phyloP scores from a whole-genome alignment of 2,113 vertebrate genomes.

The Choloepus hoffmanni region DNA sequence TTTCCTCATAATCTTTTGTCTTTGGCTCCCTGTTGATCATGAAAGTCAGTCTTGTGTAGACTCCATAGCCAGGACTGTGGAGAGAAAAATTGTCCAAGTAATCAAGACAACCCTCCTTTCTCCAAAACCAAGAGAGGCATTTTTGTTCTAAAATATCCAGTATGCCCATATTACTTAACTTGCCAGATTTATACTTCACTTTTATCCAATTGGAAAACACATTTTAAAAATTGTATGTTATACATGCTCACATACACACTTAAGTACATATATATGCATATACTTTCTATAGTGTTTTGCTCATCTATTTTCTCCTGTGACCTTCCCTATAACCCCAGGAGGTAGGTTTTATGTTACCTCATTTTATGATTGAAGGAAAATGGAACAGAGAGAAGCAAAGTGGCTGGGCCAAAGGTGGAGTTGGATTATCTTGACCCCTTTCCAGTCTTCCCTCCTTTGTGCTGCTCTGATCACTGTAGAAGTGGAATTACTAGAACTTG shows the following conservation, averaged over 20 bases:
- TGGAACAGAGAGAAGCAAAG: background rate
- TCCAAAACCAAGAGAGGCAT: background rate
- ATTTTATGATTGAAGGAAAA: conserved; percentile 5
- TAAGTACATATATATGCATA: background rate
- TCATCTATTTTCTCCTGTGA: background rate
- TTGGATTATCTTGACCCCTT: background rate
- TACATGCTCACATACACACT: background rate
- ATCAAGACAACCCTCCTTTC: conserved; percentile 15
- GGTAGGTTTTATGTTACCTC: background rate
- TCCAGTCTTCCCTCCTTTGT: background rate
- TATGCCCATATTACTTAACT: background rate
- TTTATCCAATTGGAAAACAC: conserved; percentile 25
- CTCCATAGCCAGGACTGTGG: background rate
- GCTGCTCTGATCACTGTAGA: background rate
- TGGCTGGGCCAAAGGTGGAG: background rate
- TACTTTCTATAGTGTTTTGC: background rate
- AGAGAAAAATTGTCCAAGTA: conserved; percentile 15
- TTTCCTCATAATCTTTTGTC: conserved; percentile 48
- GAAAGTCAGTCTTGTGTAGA: background rate
- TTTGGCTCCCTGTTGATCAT: background rate
- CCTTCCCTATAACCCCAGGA: background rate
- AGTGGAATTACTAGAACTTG: background rate
- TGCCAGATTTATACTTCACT: background rate
- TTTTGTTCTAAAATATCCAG: conserved; percentile 7
- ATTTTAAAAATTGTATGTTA: background rate